A percentile compares a stretch with the other conserved stretches of the same genome.
Conservation (phyloP, 2,797 vertebrate genomes). For the Argentina silus region DNA sequence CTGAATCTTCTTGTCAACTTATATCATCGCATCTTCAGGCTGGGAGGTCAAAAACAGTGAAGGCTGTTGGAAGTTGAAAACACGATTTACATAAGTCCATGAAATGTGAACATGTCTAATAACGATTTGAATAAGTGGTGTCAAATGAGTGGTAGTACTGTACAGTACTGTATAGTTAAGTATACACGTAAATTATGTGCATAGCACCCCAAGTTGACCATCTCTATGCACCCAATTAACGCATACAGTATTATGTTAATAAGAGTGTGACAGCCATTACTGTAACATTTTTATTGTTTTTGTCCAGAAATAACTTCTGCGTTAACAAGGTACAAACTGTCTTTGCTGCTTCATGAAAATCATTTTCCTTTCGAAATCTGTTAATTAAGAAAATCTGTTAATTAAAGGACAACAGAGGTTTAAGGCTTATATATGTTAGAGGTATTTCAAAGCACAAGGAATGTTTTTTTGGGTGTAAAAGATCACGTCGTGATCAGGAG, state of each 20-base stretch:
- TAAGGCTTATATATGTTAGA: slow-evolving; percentile 41
- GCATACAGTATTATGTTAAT: slow-evolving; percentile 3
- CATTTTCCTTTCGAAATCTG: slow-evolving; percentile 9
- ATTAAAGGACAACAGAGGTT: slow-evolving; percentile 26
- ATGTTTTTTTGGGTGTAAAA: slow-evolving; percentile 67
- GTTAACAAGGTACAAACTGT: not conserved
- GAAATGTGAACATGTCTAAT: slow-evolving; percentile 51
- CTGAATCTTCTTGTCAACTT: slow-evolving; percentile 49
- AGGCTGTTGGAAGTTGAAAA: slow-evolving; percentile 36
- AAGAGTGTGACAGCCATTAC: not conserved
- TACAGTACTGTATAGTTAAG: not conserved
- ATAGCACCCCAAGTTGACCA: not conserved
- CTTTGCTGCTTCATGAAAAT: slow-evolving; percentile 27
- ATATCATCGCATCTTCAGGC: slow-evolving; percentile 48
- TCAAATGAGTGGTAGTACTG: not conserved
- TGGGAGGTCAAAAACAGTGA: slow-evolving; percentile 55
- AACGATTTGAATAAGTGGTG: slow-evolving; percentile 21
- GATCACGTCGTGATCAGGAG: slow-evolving; percentile 70
- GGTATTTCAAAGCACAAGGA: slow-evolving; percentile 61
- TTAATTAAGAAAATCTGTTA: slow-evolving; percentile 26
- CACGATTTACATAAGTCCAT: slow-evolving; percentile 20
- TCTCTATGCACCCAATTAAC: not conserved
- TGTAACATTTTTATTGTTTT: not conserved
- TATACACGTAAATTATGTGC: not conserved
- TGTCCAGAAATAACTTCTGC: slow-evolving; percentile 5